These are phyloP conservation scores for Bombus haemorrhoidalis DNA, from an alignment of 1,140 invertebrate species.

Conservation along the genomic window DNA sequence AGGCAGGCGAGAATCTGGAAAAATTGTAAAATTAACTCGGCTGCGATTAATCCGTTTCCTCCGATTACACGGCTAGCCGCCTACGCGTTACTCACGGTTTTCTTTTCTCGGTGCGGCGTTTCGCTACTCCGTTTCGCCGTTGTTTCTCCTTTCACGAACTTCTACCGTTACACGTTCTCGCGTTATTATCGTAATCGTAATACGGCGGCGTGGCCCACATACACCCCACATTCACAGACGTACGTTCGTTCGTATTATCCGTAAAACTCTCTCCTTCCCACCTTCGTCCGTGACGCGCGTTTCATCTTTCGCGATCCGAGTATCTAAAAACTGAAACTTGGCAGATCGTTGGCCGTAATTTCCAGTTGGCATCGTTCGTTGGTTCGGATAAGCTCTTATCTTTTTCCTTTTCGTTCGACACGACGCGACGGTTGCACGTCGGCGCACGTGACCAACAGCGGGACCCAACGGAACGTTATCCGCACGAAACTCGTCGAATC, in stretches of 20 bases:
- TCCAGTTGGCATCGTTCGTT: background rate
- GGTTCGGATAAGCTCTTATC: background rate
- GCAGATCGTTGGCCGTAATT: too few species aligned
- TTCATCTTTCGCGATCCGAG: background rate
- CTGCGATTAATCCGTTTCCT: too few species aligned
- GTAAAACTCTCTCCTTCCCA: background rate
- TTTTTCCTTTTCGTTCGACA: too few species aligned
- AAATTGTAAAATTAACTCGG: background rate
- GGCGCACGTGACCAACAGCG: conserved; percentile 4
- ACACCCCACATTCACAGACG: background rate
- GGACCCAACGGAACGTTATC: background rate
- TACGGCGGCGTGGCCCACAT: conserved; percentile 20
- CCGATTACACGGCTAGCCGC: background rate
- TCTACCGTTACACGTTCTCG: conserved; percentile 62
- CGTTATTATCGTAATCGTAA: conserved; percentile 66
- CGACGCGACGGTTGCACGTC: too few species aligned
- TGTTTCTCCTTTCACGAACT: conserved; percentile 59
- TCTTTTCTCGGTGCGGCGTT: background rate
- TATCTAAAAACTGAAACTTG: background rate
- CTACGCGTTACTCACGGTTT: background rate
- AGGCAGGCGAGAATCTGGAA: background rate
- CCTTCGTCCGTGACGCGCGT: background rate
- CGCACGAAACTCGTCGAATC: background rate
- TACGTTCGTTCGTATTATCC: background rate
- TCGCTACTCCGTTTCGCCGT: background rate